Percentiles rank a stretch among this genome's conserved stretches.
phyloP scores from a whole-genome alignment of 2,888 invertebrate species.

The Luperina nickerlii region DNA sequence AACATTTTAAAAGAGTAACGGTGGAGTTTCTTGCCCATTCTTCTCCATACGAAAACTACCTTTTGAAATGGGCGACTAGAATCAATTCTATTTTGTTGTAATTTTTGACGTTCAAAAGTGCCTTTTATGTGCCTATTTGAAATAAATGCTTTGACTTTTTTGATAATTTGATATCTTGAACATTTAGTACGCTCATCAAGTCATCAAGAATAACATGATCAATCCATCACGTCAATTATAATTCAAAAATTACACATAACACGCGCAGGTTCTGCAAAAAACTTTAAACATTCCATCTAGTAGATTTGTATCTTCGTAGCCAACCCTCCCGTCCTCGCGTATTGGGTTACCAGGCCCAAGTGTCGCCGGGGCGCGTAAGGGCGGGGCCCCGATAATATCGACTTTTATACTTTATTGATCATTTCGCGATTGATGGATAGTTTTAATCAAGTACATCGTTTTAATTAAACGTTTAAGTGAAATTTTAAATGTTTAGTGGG shows the following conservation, averaged over 20 bases:
- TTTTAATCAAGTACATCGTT: slow-evolving; percentile 61
- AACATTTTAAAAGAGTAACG: too few species aligned
- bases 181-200: background rate
- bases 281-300: slow-evolving; percentile 66
- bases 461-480: slow-evolving; percentile 51
- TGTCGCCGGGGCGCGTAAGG: slow-evolving; percentile 75
- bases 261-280: slow-evolving; percentile 13
- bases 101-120: too few species aligned
- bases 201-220: background rate
- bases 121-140: too few species aligned
- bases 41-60: too few species aligned
- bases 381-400: slow-evolving; percentile 78
- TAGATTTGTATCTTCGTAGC: slow-evolving; percentile 58
- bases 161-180: background rate
- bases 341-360: slow-evolving; percentile 87
- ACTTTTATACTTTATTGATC: slow-evolving; percentile 79
- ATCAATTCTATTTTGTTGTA: too few species aligned
- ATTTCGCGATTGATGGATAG: slow-evolving; percentile 70
- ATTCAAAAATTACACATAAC: slow-evolving; percentile 5
- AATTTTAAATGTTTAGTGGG: slow-evolving; percentile 51
- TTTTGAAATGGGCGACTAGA: too few species aligned
- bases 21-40: too few species aligned
- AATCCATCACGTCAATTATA: slow-evolving; percentile 12
- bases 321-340: slow-evolving; percentile 80
- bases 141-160: too few species aligned